phyloP scores from a whole-genome alignment of 2,797 vertebrate species.

The Sebastolobus alascanus region DNA sequence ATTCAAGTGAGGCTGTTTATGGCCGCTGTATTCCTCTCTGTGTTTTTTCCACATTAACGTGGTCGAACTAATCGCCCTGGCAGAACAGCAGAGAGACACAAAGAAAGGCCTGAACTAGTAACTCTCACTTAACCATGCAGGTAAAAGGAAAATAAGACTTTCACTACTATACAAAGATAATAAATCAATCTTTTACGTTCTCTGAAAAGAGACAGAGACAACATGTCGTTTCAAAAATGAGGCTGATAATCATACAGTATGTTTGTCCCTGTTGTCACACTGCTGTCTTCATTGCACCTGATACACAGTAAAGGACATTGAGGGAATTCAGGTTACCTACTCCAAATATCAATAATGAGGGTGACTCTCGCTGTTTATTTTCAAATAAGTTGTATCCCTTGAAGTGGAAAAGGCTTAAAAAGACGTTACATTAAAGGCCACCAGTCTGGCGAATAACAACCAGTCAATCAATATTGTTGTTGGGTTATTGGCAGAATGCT shows the following conservation, averaged over 20 bases:
- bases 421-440: not conserved
- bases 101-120: not conserved
- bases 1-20: constrained; percentile 33
- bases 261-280: not conserved
- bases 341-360: not conserved
- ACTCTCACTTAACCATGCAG: not conserved
- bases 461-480: not conserved
- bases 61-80: constrained; percentile 26
- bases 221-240: not conserved
- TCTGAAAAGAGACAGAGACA: not conserved
- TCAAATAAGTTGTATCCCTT: no score
- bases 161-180: no score
- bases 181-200: no score
- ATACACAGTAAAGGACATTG: not conserved
- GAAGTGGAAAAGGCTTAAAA: not conserved
- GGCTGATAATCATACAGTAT: not conserved
- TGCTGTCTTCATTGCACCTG: not conserved
- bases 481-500: not conserved
- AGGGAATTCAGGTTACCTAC: not conserved
- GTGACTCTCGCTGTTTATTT: not conserved
- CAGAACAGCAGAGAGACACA: constrained; percentile 23
- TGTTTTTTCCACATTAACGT: constrained; percentile 64
- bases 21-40: constrained; percentile 32
- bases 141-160: not conserved
- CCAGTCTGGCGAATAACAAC: not conserved